Evolutionary conservation across 1,140 invertebrate genomes (phyloP), one percentile per base, ranked within the genome.

Genomic region (Pachypsylla venusta): DNA sequence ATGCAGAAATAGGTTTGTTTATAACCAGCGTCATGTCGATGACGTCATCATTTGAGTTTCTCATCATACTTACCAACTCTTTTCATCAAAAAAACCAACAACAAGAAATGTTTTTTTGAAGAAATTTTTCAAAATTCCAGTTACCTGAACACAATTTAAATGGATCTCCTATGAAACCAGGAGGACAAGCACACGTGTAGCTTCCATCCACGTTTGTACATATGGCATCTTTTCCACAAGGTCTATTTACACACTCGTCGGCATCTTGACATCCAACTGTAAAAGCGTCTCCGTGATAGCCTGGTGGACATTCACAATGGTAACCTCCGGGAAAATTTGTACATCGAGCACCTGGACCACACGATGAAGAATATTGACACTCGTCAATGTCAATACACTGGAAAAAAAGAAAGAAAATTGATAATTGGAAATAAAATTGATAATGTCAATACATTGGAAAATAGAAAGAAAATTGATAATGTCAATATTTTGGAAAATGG

Each of bases 381-480:
- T 93, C 89, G 69, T 93, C 81, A 56, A 89, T 72, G 70, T 92
- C 89, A 61, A 80, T 75, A 70, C 89, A 93, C 84, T 88, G 65
- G 20, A 53, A 26, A 14, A 19, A 13, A 10, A 13, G 14, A 56
- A 58, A 26, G 1, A 61, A 26, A 14, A 28, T 3, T 54, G n/a
- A 5, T 39, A n/a, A n/a, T n/a, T n/a, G n/a, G n/a, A n/a, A n/a
- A n/a, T n/a, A n/a, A n/a, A n/a, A n/a, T n/a, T n/a, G n/a, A n/a
- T n/a, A n/a, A n/a, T n/a, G n/a, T n/a, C n/a, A n/a, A n/a, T n/a
- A n/a, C n/a, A n/a, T n/a, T n/a, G n/a, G n/a, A n/a, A n/a, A n/a
- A n/a, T n/a, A n/a, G n/a, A n/a, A n/a, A n/a, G n/a, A n/a, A n/a
- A n/a, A n/a, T n/a, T n/a, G n/a, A n/a, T n/a, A n/a, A n/a, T n/a